Percentiles rank a stretch among this genome's conserved stretches.
Evolutionary conservation across 2,113 vertebrate genomes (phyloP).

Genomic region (Chlorodrepanis virens): DNA sequence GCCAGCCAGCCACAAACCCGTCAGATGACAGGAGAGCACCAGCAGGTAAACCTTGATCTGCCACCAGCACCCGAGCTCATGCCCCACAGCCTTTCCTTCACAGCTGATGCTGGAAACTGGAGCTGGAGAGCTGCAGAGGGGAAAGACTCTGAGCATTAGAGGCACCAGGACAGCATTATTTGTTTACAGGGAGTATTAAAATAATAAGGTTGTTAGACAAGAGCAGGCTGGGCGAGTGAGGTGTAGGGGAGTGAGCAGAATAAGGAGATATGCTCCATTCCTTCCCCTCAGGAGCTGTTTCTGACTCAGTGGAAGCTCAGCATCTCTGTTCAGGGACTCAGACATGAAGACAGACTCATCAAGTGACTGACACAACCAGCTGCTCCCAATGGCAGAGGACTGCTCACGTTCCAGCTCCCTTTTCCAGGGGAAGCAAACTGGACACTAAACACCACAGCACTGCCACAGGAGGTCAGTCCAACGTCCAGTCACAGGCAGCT

Average conservation of each 20-base stretch:
- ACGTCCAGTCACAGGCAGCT: accelerated
- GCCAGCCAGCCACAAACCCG: accelerated
- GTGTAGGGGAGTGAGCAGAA: neutral
- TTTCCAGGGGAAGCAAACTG: neutral
- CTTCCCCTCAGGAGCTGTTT: neutral
- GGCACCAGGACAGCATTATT: neutral
- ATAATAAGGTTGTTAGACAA: neutral
- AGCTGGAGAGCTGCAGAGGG: too few species aligned
- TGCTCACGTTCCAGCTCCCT: accelerated
- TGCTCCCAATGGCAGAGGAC: neutral
- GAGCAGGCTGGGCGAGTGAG: neutral
- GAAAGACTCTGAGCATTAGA: neutral
- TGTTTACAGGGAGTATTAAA: neutral
- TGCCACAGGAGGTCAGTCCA: accelerated
- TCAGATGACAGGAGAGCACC: neutral
- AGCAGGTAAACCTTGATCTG: neutral
- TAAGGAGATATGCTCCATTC: neutral
- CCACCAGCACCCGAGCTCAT: neutral
- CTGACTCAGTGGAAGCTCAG: neutral
- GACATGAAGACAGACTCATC: neutral
- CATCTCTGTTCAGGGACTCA: neutral
- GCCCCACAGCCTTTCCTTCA: neutral
- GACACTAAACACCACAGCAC: neutral
- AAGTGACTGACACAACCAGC: neutral
- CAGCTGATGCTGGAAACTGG: neutral